These are phyloP conservation scores for Sander vitreus DNA, from an alignment of 2,113 vertebrate species.

Conservation along the genomic window DNA sequence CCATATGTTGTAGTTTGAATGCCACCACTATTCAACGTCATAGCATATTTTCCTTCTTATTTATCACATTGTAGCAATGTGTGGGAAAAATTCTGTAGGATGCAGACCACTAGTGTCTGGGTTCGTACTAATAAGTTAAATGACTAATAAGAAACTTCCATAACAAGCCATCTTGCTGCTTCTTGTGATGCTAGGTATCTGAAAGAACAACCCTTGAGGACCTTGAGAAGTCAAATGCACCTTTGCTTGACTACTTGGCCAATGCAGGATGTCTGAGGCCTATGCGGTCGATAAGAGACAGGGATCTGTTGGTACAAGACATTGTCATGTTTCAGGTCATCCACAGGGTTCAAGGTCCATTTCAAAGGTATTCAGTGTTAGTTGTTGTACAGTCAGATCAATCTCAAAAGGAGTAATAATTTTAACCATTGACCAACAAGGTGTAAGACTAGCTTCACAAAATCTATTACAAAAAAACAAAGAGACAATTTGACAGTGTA, in stretches of 20 bases:
- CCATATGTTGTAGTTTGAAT: no score
- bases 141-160: neutral
- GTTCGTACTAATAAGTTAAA: neutral
- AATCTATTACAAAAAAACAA: no score
- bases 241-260: conserved; percentile 28
- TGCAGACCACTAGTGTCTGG: neutral
- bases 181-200: conserved; percentile 11
- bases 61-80: neutral
- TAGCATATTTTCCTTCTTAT: neutral
- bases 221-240: neutral
- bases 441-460: neutral
- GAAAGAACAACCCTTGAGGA: conserved; percentile 9
- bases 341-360: conserved; percentile 24
- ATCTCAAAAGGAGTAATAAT: neutral
- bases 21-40: neutral
- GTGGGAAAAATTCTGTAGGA: neutral
- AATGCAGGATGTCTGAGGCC: conserved; percentile 17
- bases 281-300: neutral
- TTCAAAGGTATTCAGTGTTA: conserved; percentile 20
- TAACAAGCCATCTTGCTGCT: neutral
- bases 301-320: conserved; percentile 15
- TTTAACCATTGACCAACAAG: neutral
- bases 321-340: conserved; percentile 27
- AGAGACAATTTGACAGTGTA: neutral
- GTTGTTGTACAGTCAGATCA: neutral